Base-by-base conservation (phyloP, 2,888 invertebrate genomes). In the Trimorus sp. region DNA sequence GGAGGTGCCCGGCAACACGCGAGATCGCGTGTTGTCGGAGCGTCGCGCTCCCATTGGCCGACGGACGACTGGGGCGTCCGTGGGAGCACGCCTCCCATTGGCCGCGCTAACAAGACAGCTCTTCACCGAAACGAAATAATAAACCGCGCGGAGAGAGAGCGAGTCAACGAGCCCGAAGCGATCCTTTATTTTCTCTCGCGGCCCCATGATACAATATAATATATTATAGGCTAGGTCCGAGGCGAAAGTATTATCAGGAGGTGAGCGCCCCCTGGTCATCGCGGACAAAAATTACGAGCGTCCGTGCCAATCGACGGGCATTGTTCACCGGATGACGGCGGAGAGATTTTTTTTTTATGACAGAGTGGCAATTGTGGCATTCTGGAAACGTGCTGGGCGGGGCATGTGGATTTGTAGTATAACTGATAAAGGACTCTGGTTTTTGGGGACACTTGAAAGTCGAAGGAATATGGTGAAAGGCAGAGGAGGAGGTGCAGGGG, bases 1-100 rank as follows among this genome's bases (percentile, higher is more conserved):
- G 91, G 91, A 90, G 91, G 91, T 88, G 89, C 90, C 88, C 88
- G 87, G 84, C 89, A 89, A 89, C 90, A 90, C 90, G 91, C 91
- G 90, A 91, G 89, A 89, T 90, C 88, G 90, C 89, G 88, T 91
- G 90, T 89, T 89, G 85, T 79, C 83, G 83, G 84, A 85, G 74
- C 86, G 82, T 83, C 63, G 84, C 71, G 49, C 83, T 75, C 76
- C 85, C 88, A 91, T 91, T 91, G 91, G 91, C 84, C 79, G 83
- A 76, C 82, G 83, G 68, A 65, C 85, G 83, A 85, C 86, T 7
- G 88, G 91, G 91, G 90, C 91, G 91, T 91, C 90, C 88, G 85
- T 89, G 87, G 87, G 85, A 88, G 89, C 87, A 86, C 86, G 87
- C 85, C 87, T 89, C 87, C 87, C 87, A 91, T 91, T 91, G 91